A percentile compares a stretch with the other conserved stretches of the same genome.
These are phyloP conservation scores for Telenomus remus DNA, from an alignment of 1,140 invertebrate species.

Conservation along the genomic window DNA sequence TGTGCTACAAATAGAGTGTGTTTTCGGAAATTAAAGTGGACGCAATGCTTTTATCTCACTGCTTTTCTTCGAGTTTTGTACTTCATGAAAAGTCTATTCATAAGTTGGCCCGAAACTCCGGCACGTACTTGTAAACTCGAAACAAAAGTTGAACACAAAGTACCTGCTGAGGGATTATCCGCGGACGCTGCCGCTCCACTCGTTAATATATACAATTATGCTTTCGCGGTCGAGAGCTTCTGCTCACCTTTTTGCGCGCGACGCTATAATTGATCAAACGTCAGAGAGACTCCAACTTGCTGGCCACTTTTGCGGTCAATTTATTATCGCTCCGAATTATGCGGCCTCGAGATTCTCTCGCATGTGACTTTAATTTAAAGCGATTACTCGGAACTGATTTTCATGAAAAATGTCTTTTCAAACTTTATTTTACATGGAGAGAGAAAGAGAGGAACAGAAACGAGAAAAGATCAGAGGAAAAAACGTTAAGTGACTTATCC, in stretches of 20 bases:
- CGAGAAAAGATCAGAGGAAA: no score
- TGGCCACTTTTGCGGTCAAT: slow-evolving; percentile 8
- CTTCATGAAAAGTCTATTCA: slow-evolving; percentile 56
- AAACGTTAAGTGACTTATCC: no score
- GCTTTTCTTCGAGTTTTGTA: slow-evolving; percentile 45
- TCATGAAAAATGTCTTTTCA: no score
- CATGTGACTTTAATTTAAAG: no score
- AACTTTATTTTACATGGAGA: no score
- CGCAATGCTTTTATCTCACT: slow-evolving; percentile 32
- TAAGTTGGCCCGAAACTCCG: slow-evolving; percentile 44
- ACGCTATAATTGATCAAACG: slow-evolving; percentile 9
- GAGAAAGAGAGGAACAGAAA: no score
- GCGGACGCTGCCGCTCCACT: slow-evolving; percentile 8
- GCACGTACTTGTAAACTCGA: slow-evolving; percentile 43
- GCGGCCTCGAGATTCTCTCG: slow-evolving; percentile 10
- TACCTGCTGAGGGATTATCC: slow-evolving; percentile 38
- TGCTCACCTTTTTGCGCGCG: slow-evolving; percentile 1
- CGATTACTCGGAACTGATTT: no score
- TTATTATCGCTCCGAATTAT: slow-evolving; percentile 7
- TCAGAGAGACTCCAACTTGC: slow-evolving; percentile 21
- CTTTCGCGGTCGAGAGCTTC: slow-evolving; percentile 2
- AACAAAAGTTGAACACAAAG: slow-evolving; percentile 51
- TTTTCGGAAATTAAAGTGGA: slow-evolving; percentile 25
- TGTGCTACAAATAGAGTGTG: slow-evolving; percentile 17
- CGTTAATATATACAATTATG: slow-evolving; percentile 41